A percentile compares a stretch with the other conserved stretches of the same genome.
Evolutionary conservation across 2,113 vertebrate species (phyloP).

Genomic region (Anolis sagrei): DNA sequence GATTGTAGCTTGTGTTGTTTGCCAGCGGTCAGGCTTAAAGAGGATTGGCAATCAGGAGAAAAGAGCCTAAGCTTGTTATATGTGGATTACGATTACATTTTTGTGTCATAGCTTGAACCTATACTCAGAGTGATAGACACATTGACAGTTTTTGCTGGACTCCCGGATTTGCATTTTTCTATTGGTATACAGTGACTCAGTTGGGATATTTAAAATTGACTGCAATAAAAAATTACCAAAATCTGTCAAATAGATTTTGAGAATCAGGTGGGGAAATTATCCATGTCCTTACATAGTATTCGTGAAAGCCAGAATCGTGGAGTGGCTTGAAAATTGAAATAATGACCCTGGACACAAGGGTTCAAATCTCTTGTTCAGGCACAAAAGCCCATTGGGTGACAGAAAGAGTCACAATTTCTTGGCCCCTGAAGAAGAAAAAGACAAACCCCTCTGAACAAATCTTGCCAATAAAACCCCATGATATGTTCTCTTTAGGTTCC

Average conservation of each 20-base stretch:
- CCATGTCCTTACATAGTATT: not conserved
- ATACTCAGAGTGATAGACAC: not conserved
- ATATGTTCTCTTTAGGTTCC: too few relatives aligned
- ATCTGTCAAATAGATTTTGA: not conserved
- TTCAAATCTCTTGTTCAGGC: too few relatives aligned
- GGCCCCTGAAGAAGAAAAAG: too few relatives aligned
- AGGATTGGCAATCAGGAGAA: too few relatives aligned
- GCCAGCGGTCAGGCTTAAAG: not conserved
- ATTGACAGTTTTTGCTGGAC: not conserved
- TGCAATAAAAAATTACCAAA: not conserved
- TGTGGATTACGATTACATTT: not conserved
- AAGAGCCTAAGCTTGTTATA: not conserved
- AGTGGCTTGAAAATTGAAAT: too few relatives aligned
- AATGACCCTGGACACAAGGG: too few relatives aligned
- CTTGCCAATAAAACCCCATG: too few relatives aligned
- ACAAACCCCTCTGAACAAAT: too few relatives aligned
- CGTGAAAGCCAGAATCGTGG: too few relatives aligned
- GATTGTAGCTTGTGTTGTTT: not conserved
- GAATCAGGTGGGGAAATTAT: not conserved
- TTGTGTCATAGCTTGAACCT: not conserved
- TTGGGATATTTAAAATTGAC: not conserved
- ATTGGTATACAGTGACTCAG: not conserved
- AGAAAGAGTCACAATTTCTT: too few relatives aligned
- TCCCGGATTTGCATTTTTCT: not conserved
- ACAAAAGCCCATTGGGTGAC: too few relatives aligned